Base-by-base conservation (phyloP, 2,113 vertebrate species). In the Anguilla rostrata region DNA sequence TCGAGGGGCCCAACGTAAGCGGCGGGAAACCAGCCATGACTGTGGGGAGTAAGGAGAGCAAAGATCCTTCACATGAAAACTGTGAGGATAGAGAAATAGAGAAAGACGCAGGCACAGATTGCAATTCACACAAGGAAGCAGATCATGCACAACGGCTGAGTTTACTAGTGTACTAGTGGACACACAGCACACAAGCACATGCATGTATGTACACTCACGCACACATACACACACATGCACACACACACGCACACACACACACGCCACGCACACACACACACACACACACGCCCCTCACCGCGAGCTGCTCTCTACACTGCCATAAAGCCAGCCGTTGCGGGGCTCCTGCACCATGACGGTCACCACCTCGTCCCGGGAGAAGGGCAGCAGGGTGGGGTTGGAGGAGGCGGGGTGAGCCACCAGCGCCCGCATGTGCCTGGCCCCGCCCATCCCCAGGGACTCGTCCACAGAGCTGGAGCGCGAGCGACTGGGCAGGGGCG, bases 11-110 rank as follows among this genome's bases (percentile, higher is more conserved):
- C 96, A 85, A 98, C 97, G 1, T 98, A 99, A 39, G 97, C 97
- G 89, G 97, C 97, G 0, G 98, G 98, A 88, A 99, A 99, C 98
- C 98, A 99, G 91, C 98, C 98, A 0, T 97, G 97, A 56, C 98
- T 99, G 93, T 4, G 80, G 26, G 78, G 86, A n/a, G 26, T 66
- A 3, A 66, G 22, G 22, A 66, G 4, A 75, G 26, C 22, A 75
- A 75, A 75, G 26, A 75, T 34, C n/a, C 26, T 5, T 7, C 22
- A 78, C 26, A 84, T 43, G 79, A 39, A 49, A 56, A 60, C 22
- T n/a, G 26, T 71, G 9, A 22, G 11, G 71, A 34, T 14, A 34
- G n/a, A 34, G 0, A 22, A 22, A 66, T 34, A 29, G 5, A 12
- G 11, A 3, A 1, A 75, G 6, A 29, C 71, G 26, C 5, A 75